Evolutionary conservation across 2,888 invertebrate species (phyloP), one percentile per base, ranked within the genome.

Genomic region (Stenolophus ochropezus): DNA sequence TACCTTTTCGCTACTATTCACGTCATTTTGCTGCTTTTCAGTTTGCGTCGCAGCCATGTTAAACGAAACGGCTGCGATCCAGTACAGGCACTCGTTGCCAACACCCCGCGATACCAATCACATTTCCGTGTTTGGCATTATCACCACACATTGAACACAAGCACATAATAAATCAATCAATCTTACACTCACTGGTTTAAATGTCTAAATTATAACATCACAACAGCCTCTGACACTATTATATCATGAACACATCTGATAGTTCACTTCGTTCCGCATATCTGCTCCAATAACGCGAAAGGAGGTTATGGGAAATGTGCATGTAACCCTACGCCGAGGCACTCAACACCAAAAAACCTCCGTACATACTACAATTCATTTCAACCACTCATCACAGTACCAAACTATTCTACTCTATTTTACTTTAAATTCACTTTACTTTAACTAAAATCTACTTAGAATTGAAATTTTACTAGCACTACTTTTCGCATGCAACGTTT

Each of bases 21-120:
- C 91, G 92, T 94, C 94, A 92, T 94, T 94, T 92, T 94, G 94
- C 91, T 94, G 94, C 91, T 94, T 93, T 92, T 94, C 94, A 91
- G 94, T 94, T 93, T 94, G 94, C 93, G 94, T 94, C 92, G 94
- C 94, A 94, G 94, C 94, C 94, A 94, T 94, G 93, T 94, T 94
- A 91, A 88, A 87, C 87, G 87, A 88, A 88, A 88, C 88, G 89
- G 87, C 88, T 88, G 88, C 88, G 88, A 88, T 88, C 87, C 86
- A 87, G 88, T 89, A 89, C 89, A 89, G 89, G 90, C 89, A 89
- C 89, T 88, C 88, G 89, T 89, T 89, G 84, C 84, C 86, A 91
- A 92, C 92, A 92, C 92, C 92, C 92, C 92, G 92, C 87, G 88
- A 88, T 88, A 89, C 88, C 86, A 88, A 86, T 88, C 88, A 88